A percentile compares a stretch with the other conserved stretches of the same genome.
Conservation (phyloP, 2,888 invertebrate species). For the Drosophila prostipennis region DNA sequence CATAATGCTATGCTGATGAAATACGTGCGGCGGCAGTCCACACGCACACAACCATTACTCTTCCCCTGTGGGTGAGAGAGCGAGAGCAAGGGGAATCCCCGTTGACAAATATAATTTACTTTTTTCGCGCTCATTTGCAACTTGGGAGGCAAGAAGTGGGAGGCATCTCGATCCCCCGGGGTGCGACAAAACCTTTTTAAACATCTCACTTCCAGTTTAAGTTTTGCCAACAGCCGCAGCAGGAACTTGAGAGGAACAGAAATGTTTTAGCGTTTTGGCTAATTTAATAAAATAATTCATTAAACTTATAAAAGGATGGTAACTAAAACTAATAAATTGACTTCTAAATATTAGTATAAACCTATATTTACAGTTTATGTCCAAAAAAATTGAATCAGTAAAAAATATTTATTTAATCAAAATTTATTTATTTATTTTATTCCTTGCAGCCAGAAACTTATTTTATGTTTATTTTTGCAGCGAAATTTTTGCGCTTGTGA, state of each 20-base stretch:
- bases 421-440: neutral
- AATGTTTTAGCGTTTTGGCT: neutral
- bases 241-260: neutral
- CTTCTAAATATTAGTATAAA: neutral
- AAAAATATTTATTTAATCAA: too few species aligned
- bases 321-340: neutral
- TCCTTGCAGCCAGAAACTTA: too few species aligned
- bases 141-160: slow-evolving; percentile 31
- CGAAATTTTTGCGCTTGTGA: neutral
- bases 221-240: slow-evolving; percentile 38
- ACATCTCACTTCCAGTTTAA: slow-evolving; percentile 46
- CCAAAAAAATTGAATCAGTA: too few species aligned
- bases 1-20: slow-evolving; percentile 73
- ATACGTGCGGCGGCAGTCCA: slow-evolving; percentile 64
- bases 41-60: slow-evolving; percentile 37
- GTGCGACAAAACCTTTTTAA: slow-evolving; percentile 56
- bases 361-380: too few species aligned
- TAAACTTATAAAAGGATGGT: neutral
- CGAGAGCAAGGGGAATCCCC: slow-evolving; percentile 44
- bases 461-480: neutral
- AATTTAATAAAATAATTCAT: neutral
- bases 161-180: slow-evolving; percentile 21
- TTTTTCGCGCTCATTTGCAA: slow-evolving; percentile 72
- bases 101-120: slow-evolving; percentile 75
- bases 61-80: neutral